Evolutionary conservation across 2,113 vertebrate species (phyloP).

Genomic region (Formicarius rufipectus): DNA sequence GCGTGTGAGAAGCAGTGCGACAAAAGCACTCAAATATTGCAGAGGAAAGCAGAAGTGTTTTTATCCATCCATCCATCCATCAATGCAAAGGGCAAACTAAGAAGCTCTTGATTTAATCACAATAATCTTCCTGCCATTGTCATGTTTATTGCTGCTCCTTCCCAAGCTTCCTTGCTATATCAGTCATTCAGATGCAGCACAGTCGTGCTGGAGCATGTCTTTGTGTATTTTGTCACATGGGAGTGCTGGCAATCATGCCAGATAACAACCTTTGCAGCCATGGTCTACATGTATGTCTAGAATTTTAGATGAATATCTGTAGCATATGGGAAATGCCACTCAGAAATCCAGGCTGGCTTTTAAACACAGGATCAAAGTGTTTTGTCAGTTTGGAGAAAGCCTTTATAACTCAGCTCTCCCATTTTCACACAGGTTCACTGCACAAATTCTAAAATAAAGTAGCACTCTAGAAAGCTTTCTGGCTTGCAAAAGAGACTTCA

Average conservation of each 20-base stretch:
- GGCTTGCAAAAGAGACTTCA: background rate
- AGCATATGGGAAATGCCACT: background rate
- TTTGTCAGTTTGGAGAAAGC: background rate
- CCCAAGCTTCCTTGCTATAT: background rate
- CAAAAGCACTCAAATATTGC: background rate
- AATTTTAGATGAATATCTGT: background rate
- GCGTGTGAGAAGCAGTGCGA: background rate
- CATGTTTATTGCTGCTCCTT: background rate
- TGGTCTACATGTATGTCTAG: background rate
- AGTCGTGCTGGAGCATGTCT: fast-evolving
- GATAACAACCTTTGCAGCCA: background rate
- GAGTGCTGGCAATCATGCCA: background rate
- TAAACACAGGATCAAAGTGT: background rate
- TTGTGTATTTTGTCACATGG: background rate
- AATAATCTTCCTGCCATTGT: background rate
- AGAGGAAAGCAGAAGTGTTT: background rate
- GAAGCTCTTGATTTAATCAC: background rate
- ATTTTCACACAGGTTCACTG: background rate
- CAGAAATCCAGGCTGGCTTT: background rate
- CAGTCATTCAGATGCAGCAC: background rate
- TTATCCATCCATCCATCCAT: background rate
- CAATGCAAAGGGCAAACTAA: background rate
- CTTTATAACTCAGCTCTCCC: background rate
- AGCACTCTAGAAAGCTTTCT: background rate
- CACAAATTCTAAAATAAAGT: background rate